Percentiles rank a stretch among this genome's conserved stretches.
Conservation (phyloP, 2,797 vertebrate species). For the Scomberomorus guttatus region DNA sequence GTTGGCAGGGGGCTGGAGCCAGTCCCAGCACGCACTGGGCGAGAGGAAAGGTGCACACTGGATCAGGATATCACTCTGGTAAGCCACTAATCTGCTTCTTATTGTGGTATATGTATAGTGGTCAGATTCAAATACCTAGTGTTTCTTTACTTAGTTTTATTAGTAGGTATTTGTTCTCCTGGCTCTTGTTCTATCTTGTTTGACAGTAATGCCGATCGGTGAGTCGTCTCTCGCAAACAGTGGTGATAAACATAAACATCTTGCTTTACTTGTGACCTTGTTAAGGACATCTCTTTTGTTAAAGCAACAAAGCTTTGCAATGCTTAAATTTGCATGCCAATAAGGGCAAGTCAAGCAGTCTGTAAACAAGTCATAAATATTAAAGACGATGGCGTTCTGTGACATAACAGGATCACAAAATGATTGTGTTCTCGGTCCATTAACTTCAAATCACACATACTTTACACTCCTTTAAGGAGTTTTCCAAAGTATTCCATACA, state of each 20-base stretch:
- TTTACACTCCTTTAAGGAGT: not conserved
- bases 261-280: constrained; percentile 15
- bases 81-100: constrained; percentile 11
- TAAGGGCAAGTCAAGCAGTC: not conserved
- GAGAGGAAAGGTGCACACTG: constrained; percentile 18
- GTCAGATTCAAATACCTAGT: not conserved
- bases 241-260: not conserved
- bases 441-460: not conserved
- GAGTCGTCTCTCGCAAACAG: not conserved
- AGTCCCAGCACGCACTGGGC: constrained; percentile 20
- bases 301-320: constrained; percentile 11
- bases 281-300: constrained; percentile 10
- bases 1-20: constrained; percentile 13
- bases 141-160: constrained; percentile 3
- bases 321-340: constrained; percentile 23
- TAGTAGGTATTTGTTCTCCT: not conserved
- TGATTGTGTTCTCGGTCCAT: not conserved
- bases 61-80: constrained; percentile 21
- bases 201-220: constrained; percentile 1
- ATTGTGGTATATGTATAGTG: not conserved
- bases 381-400: no score
- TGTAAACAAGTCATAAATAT: no score
- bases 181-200: constrained; percentile 12
- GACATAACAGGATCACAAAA: no score
- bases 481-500: not conserved